Evolutionary conservation across 2,888 invertebrate species (phyloP), one percentile per base, ranked within the genome.

Genomic region (Apodemia duryi): DNA sequence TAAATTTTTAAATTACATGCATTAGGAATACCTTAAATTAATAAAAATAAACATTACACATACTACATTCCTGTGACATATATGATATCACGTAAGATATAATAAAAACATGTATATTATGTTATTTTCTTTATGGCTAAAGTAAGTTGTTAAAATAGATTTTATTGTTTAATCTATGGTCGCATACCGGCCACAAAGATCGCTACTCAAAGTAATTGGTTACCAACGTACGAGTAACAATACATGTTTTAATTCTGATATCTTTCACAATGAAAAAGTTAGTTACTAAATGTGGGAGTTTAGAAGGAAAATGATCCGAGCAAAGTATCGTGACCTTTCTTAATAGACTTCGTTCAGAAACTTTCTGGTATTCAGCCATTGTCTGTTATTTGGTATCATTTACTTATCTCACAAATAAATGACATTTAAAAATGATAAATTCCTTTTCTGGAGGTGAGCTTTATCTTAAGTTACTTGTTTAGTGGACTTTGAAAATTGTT

Each of bases 291-390:
- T 60, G n/a, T 13, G 32, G 7, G 13, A 35, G 57, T 35, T 60
- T 13, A 10, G 35, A 60, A n/a, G 57, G 32, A 60, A 60, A 60
- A 60, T 35, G 57, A 35, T 35, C 57, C 13, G 32, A 13, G 57
- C 35, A 60, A 60, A 60, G n/a, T 35, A 35, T n/a, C 57, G 57
- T 60, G 35, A 60, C 57, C 57, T 60, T 60, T 32, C 57, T 32
- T 57, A 60, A 60, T 60, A 60, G 29, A n/a, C 35, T 60, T 60
- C 7, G n/a, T 60, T 60, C n/a, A 60, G 35, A 35, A 60, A 35
- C 35, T 60, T 60, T 60, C 13, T 35, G 57, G 57, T 32, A 60
- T 60, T 60, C 57, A 35, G 35, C 57, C 32, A 60, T 60, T 60
- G 57, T 60, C n/a, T 35, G 57, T 32, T 60, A n/a, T 35, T 60